Conservation (phyloP, 2,888 invertebrate genomes). For the Helicoverpa assulta region DNA sequence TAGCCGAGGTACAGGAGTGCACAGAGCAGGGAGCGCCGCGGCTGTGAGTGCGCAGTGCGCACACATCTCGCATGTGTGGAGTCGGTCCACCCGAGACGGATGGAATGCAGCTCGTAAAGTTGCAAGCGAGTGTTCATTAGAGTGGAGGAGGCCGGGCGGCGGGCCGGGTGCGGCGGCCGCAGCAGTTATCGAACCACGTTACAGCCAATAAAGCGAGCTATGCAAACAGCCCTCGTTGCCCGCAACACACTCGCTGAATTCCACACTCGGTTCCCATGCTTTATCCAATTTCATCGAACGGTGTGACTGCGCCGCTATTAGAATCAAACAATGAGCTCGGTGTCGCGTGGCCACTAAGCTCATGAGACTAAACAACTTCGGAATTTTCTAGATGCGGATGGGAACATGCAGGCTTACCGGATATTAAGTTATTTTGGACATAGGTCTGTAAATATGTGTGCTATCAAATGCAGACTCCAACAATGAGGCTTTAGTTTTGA, state of each 20-base stretch:
- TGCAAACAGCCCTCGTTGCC: conserved; percentile 83
- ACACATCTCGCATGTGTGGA: conserved; percentile 60
- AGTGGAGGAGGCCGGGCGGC: conserved; percentile 69
- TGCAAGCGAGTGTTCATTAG: conserved; percentile 79
- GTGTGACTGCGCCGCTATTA: conserved; percentile 81
- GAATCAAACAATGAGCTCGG: conserved; percentile 84
- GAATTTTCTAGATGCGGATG: conserved; percentile 78
- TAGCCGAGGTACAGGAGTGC: conserved; percentile 26
- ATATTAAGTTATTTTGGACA: conserved; percentile 55
- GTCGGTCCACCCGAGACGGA: conserved; percentile 65
- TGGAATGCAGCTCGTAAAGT: conserved; percentile 79
- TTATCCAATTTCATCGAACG: conserved; percentile 88
- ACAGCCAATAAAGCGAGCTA: conserved; percentile 88
- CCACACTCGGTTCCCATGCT: conserved; percentile 87
- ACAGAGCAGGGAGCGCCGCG: conserved; percentile 10
- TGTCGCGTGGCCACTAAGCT: conserved; percentile 81
- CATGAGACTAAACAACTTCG: conserved; percentile 77
- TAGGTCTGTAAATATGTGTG: conserved; percentile 21
- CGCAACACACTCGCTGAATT: conserved; percentile 82
- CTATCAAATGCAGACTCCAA: conserved; percentile 20
- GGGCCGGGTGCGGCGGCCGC: conserved; percentile 66
- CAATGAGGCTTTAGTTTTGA: conserved; percentile 18
- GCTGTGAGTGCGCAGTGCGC: conserved; percentile 5
- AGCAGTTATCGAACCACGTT: conserved; percentile 81
- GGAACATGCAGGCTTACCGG: conserved; percentile 62